Base-by-base conservation (phyloP, 2,888 invertebrate genomes). In the Agapostemon virescens region DNA sequence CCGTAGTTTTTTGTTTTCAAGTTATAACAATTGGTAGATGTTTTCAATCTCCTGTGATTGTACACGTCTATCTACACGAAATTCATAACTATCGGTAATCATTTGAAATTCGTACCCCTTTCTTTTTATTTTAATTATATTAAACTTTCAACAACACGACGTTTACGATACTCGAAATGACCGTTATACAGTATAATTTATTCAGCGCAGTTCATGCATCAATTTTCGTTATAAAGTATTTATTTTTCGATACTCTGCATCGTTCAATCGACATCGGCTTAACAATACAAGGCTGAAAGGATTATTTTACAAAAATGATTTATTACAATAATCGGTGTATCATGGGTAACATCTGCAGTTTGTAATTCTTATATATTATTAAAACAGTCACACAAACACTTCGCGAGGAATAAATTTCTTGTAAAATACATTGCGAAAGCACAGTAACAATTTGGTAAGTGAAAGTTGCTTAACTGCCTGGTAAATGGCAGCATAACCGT, bases 401-500 rank as follows among this genome's bases (percentile, higher is more conserved):
- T 67, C 26, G 9, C 40, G 42, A 0, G 7, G 38, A 40, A 64
- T 2, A n/a, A 64, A 17, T 38, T 40, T 64, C 38, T 38, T 23
- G 38, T 30, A 30, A n/a, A 42, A 30, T 30, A 20, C 30, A 20
- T 61, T 61, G 30, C 33, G 26, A 45, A 45, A 67, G 26, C n/a
- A 23, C 26, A 9, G 23, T 38, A 30, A 30, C 9, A 26, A 17
- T 67, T 42, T 67, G 58, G 30, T 30, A 3, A 63, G 77, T 68
- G 77, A 77, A 77, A 77, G 76, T 68, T 63, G 40, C 4, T 49
- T 38, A 61, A 67, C 20, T 42, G 45, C 15, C 36, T 36, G 5
- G 20, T n/a, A 63, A 36, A 11, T 20, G n/a, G n/a, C n/a, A 11
- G 36, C 33, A 36, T 5, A 63, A 63, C 11, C 36, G 0, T 36